Evolutionary conservation across 2,888 invertebrate species (phyloP).

Genomic region (Tineola bisselliella): DNA sequence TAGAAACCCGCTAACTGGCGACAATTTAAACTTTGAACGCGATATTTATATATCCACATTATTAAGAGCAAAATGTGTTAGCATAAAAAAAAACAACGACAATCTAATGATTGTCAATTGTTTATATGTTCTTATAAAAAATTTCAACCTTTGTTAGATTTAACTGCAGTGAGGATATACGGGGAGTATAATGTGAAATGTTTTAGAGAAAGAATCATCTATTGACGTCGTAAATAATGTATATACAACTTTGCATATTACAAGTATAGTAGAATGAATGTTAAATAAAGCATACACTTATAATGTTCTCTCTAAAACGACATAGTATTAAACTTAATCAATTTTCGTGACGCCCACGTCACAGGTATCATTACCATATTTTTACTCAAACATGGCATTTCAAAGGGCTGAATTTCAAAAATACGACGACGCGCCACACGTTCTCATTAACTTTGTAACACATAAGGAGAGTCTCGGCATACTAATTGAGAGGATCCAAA

Average conservation of each 20-base stretch:
- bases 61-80: too few species aligned
- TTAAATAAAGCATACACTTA: neutral
- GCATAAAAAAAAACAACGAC: too few species aligned
- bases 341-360: conserved; percentile 14
- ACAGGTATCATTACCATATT: conserved; percentile 54
- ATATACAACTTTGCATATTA: too few species aligned
- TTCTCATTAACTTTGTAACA: conserved; percentile 63
- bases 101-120: too few species aligned
- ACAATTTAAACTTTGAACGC: neutral
- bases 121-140: too few species aligned
- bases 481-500: conserved; percentile 43
- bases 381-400: conserved; percentile 45
- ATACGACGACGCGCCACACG: conserved; percentile 44
- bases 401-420: conserved; percentile 61
- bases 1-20: neutral
- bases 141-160: too few species aligned
- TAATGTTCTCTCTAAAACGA: conserved; percentile 1
- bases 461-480: conserved; percentile 55
- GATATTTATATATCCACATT: neutral
- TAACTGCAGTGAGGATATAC: too few species aligned
- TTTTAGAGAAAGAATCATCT: too few species aligned
- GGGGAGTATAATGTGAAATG: too few species aligned
- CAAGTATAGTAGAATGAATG: neutral
- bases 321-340: conserved; percentile 15
- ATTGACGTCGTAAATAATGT: too few species aligned